phyloP scores from a whole-genome alignment of 2,797 vertebrate genomes.

The Enteromius paludinosus region DNA sequence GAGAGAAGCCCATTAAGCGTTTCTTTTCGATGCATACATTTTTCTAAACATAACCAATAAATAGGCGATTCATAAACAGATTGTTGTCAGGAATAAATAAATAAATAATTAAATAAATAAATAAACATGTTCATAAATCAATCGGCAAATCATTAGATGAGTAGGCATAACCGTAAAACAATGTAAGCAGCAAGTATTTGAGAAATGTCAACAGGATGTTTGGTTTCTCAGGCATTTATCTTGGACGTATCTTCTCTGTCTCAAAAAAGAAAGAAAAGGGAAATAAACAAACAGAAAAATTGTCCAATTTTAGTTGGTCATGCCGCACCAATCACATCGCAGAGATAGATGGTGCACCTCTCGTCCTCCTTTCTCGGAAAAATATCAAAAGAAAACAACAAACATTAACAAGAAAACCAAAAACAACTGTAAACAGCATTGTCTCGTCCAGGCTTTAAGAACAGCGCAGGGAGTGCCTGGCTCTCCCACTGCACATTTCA shows the following conservation, averaged over 20 bases:
- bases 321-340: constrained; percentile 77
- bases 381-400: constrained; percentile 27
- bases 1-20: constrained; percentile 85
- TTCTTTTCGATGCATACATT: constrained; percentile 84
- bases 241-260: constrained; percentile 62
- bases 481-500: constrained; percentile 69
- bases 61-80: constrained; percentile 64
- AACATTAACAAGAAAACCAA: constrained; percentile 51
- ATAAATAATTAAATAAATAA: constrained; percentile 66
- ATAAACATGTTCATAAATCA: constrained; percentile 59
- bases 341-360: constrained; percentile 28
- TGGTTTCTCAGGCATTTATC: constrained; percentile 84
- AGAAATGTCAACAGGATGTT: constrained; percentile 81
- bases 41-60: constrained; percentile 77
- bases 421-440: constrained; percentile 79
- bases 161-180: constrained; percentile 76
- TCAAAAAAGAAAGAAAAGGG: constrained; percentile 65
- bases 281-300: constrained; percentile 60
- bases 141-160: constrained; percentile 79
- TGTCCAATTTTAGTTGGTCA: constrained; percentile 77
- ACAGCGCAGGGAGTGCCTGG: constrained; percentile 74
- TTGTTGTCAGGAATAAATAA: constrained; percentile 54
- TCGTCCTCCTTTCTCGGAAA: constrained; percentile 59
- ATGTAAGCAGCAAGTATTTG: constrained; percentile 83
- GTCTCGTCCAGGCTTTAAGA: constrained; percentile 74